Evolutionary conservation across 2,888 invertebrate genomes (phyloP).

Genomic region (Hymenopus coronatus): DNA sequence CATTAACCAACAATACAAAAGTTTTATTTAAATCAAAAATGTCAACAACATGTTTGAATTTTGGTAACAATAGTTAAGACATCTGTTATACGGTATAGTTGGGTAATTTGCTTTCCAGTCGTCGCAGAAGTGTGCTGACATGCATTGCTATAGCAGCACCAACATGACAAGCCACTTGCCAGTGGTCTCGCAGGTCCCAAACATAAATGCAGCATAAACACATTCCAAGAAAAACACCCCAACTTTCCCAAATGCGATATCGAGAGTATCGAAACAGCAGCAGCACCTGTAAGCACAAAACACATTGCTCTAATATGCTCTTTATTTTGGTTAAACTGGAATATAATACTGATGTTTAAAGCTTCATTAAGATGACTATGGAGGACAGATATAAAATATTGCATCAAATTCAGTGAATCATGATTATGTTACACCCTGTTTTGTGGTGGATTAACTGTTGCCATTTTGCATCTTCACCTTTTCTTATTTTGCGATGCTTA

Average conservation of each 20-base stretch:
- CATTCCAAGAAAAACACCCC: not conserved
- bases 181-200: slow-evolving; percentile 14
- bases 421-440: no score
- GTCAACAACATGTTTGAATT: not conserved
- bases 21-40: not conserved
- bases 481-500: no score
- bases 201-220: not conserved
- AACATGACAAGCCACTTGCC: slow-evolving; percentile 21
- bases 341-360: no score
- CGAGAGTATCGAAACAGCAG: slow-evolving; percentile 8
- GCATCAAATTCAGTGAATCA: no score
- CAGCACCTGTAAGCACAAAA: not conserved
- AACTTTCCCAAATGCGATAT: slow-evolving; percentile 19
- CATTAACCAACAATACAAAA: not conserved
- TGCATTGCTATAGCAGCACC: slow-evolving; percentile 16
- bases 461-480: no score
- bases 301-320: not conserved
- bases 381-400: no score
- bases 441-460: no score
- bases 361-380: no score
- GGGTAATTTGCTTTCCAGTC: slow-evolving; percentile 18
- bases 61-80: not conserved
- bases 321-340: not conserved
- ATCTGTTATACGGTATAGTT: slow-evolving; percentile 24
- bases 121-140: slow-evolving; percentile 2